These are phyloP conservation scores for Xestia xanthographa DNA, from an alignment of 2,888 invertebrate species.

Conservation along the genomic window DNA sequence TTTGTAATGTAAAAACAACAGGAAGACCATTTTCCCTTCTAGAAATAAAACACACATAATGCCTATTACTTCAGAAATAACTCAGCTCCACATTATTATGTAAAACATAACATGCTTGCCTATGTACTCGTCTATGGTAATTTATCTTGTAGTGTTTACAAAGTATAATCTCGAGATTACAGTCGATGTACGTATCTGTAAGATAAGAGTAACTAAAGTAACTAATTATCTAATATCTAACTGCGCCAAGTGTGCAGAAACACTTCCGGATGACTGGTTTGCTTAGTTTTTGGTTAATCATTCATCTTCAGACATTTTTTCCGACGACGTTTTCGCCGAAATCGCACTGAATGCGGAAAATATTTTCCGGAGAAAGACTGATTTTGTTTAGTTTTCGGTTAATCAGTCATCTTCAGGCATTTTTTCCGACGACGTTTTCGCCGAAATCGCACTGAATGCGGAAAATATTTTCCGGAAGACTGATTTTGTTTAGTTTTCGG, in stretches of 20 bases:
- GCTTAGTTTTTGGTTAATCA: not conserved
- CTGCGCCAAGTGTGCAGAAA: conserved; percentile 5
- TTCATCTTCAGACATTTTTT: conserved; percentile 1
- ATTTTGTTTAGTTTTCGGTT: conserved; percentile 3
- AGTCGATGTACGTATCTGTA: conserved; percentile 19
- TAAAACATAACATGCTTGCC: not conserved
- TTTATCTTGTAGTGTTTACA: conserved; percentile 56
- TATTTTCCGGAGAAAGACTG: too few relatives aligned
- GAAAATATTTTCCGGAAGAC: too few relatives aligned
- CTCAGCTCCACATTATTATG: not conserved
- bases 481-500: not conserved
- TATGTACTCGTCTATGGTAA: conserved; percentile 28
- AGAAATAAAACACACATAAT: not conserved
- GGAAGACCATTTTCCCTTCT: not conserved
- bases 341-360: too few relatives aligned
- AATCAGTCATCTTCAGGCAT: conserved; percentile 4
- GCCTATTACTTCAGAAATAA: conserved; percentile 1
- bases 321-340: not conserved
- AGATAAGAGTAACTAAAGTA: conserved; percentile 43
- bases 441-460: not conserved
- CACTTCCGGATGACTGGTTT: conserved; percentile 16
- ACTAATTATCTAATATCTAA: conserved; percentile 35
- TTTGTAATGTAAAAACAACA: not conserved
- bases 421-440: not conserved
- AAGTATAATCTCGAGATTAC: conserved; percentile 54